Conservation (phyloP, 2,797 vertebrate genomes). For the Mormyrops attenuatus region DNA sequence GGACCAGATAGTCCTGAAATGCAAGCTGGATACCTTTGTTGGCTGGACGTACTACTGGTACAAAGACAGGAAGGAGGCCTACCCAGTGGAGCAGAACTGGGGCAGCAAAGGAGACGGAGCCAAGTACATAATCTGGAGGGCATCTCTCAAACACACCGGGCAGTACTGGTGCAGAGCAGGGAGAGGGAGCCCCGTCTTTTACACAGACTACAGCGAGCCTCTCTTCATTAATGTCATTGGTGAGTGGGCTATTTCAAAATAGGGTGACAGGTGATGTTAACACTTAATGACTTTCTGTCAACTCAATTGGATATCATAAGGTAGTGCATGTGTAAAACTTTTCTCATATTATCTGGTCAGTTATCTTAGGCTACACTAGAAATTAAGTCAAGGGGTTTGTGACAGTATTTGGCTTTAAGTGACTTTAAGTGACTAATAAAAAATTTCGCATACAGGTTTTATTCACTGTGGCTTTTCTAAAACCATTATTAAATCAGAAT, state of each 20-base stretch:
- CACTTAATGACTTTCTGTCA: too few species aligned
- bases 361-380: not conserved
- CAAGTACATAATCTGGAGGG: conserved; percentile 14
- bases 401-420: not conserved
- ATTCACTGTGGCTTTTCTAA: too few species aligned
- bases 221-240: conserved; percentile 18
- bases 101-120: not conserved
- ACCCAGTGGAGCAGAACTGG: conserved; percentile 12
- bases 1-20: not conserved
- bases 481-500: too few species aligned
- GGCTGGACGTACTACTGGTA: conserved; percentile 24
- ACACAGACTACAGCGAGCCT: conserved; percentile 32
- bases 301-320: not conserved
- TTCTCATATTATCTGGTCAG: not conserved
- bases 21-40: not conserved
- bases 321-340: not conserved
- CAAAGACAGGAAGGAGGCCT: conserved; percentile 20
- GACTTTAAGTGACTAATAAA: too few species aligned
- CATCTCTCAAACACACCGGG: conserved; percentile 3
- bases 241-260: not conserved
- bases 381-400: not conserved
- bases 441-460: too few species aligned
- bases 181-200: conserved; percentile 27
- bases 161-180: conserved; percentile 35
- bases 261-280: not conserved